Evolutionary conservation across 2,797 vertebrate genomes (phyloP), one percentile per base, ranked within the genome.

Genomic region (Oreochromis grahami): DNA sequence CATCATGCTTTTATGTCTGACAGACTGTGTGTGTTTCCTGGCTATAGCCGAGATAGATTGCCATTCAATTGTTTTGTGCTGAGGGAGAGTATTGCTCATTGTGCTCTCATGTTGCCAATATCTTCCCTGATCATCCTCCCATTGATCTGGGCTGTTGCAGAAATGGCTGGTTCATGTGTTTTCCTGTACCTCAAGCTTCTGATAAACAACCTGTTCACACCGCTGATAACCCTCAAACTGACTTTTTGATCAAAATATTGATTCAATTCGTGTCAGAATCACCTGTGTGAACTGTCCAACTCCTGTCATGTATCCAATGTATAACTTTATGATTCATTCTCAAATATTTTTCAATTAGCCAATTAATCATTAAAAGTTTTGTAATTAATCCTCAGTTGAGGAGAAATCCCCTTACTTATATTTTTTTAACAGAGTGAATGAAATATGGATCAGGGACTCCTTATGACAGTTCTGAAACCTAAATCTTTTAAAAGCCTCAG

Each of bases 1-100:
- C 8, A 7, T 68, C 24, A 52, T 60, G 7, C 36, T 65, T 60
- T 74, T 32, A 56, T 34, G 32, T 76, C 70, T 81, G 79, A 17
- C 52, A 14, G 50, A 60, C 12, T 34, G 78, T 84, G 77, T 80
- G 78, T 58, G 58, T 87, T 68, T 86, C 83, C 65, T 48, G 80
- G 70, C 84, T 80, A 29, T 32, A 68, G 86, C 83, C 15, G 19
- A 93, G 91, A 95, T 86, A 95, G 90, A 96, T 95, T 92, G 90
- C 88, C 85, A 82, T 94, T 95, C 94, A 92, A 84, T 90, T 93
- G 91, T 90, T 92, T 94, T 91, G 88, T 93, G 91, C 92, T 84
- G 87, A 91, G 93, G 84, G 84, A 88, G 88, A 92, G 82, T 87
- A 88, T 89, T 93, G 93, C 93, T 92, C 90, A 84, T 86, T 77